Conservation (phyloP, 92 coral and sea anemone species). For the Zoanthus gigantus region DNA sequence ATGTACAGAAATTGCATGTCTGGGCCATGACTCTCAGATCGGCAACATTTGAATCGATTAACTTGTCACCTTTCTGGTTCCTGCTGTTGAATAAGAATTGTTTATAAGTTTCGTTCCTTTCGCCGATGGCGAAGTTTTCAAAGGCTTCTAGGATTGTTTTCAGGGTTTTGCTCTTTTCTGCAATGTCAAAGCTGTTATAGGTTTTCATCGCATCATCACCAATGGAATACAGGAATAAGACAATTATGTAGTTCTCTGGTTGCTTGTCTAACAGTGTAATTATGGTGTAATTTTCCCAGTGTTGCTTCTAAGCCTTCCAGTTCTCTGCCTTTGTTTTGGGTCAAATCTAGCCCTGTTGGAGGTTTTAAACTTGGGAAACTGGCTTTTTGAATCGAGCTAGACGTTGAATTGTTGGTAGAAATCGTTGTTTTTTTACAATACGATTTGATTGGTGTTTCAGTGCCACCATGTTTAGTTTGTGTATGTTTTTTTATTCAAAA, state of each 20-base stretch:
- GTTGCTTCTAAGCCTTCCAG: constrained; percentile 31
- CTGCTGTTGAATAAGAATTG: constrained; percentile 38
- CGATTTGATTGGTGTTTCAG: not conserved
- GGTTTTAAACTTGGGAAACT: constrained; percentile 4
- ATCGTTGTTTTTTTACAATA: not conserved
- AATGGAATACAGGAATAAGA: constrained; percentile 34
- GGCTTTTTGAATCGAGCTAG: not conserved
- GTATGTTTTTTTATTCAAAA: not conserved
- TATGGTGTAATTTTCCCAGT: not conserved
- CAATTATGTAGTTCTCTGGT: constrained; percentile 23
- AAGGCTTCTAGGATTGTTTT: constrained; percentile 33
- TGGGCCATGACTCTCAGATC: constrained; percentile 36
- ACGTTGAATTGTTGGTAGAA: not conserved
- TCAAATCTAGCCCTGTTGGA: constrained; percentile 19
- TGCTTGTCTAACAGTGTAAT: not conserved
- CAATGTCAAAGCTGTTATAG: not conserved
- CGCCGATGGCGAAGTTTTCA: constrained; percentile 50
- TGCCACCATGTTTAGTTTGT: constrained; percentile 17
- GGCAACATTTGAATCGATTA: constrained; percentile 40
- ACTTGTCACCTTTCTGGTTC: constrained; percentile 37
- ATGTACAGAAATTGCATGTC: constrained; percentile 53
- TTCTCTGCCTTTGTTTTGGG: constrained; percentile 25
- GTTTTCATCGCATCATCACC: constrained; percentile 14
- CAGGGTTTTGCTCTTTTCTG: constrained; percentile 14
- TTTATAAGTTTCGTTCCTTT: constrained; percentile 43